phyloP scores from a whole-genome alignment of 2,797 vertebrate species.

The Yasuhikotakia modesta region DNA sequence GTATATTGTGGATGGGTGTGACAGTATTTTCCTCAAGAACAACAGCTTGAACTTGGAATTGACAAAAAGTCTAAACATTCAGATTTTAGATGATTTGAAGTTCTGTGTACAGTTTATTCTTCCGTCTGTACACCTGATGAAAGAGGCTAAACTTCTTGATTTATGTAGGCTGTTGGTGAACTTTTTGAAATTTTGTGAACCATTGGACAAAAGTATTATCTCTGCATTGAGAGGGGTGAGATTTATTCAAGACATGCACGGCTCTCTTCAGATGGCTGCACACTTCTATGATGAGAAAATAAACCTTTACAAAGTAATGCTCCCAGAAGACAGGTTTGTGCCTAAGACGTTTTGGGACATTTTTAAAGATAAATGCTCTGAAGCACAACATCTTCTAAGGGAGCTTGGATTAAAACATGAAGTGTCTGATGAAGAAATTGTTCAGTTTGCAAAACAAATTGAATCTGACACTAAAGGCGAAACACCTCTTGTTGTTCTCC shows the following conservation, averaged over 20 bases:
- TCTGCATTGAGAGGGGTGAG: constrained; percentile 58
- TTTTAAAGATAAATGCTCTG: fast-evolving
- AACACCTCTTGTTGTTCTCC: constrained; percentile 28
- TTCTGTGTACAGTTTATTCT: constrained; percentile 73
- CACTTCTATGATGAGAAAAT: constrained; percentile 71
- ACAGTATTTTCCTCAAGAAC: constrained; percentile 64
- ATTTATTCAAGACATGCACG: constrained; percentile 67
- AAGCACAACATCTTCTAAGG: constrained; percentile 31
- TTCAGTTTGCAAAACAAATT: constrained; percentile 67
- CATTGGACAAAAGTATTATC: constrained; percentile 33
- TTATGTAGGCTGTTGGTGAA: constrained; percentile 68
- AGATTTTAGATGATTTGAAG: constrained; percentile 62
- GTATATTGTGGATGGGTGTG: constrained; percentile 48
- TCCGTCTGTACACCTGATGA: constrained; percentile 61
- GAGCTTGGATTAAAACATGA: constrained; percentile 72
- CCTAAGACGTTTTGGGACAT: constrained; percentile 65
- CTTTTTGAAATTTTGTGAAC: not conserved
- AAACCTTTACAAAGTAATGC: constrained; percentile 64
- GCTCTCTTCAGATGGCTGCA: constrained; percentile 64
- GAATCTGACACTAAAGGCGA: constrained; percentile 66
- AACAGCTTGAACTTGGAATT: constrained; percentile 28
- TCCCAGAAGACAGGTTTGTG: constrained; percentile 72
- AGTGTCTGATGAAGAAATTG: constrained; percentile 68
- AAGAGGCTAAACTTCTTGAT: constrained; percentile 58
- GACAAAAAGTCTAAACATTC: constrained; percentile 52